Percentiles rank a stretch among this genome's conserved stretches.
phyloP scores from a whole-genome alignment of 1,140 invertebrate genomes.

The Yoshiicerus persimilis region DNA sequence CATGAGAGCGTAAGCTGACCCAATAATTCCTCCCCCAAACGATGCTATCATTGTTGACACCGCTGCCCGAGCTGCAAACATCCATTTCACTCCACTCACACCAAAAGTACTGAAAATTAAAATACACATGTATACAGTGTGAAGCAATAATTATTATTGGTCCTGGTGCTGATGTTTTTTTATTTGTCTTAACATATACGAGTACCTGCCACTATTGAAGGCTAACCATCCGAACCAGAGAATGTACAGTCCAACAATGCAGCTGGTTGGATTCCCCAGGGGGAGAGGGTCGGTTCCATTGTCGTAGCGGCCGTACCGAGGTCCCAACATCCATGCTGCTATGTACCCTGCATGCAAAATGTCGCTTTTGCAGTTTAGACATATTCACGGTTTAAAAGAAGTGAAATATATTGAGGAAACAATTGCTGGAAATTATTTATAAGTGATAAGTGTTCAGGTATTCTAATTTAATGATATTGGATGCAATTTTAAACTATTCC shows the following conservation, averaged over 20 bases:
- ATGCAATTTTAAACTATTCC: too few species aligned
- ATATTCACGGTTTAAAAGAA: neutral
- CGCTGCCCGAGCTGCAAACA: constrained; percentile 77
- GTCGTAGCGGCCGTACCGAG: constrained; percentile 82
- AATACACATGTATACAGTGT: neutral
- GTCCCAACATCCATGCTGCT: constrained; percentile 85
- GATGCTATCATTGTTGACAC: constrained; percentile 3
- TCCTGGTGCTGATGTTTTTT: neutral
- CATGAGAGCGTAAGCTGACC: neutral
- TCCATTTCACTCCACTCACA: constrained; percentile 73
- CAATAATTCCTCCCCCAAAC: neutral
- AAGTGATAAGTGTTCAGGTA: neutral
- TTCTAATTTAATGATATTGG: too few species aligned
- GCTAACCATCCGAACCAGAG: constrained; percentile 95
- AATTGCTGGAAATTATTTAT: neutral
- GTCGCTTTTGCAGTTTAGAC: neutral
- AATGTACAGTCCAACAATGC: constrained; percentile 87
- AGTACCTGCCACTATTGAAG: constrained; percentile 75
- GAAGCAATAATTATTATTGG: too few species aligned
- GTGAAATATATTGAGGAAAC: neutral
- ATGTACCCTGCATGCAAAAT: constrained; percentile 55
- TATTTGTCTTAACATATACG: neutral
- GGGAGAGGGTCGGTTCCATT: constrained; percentile 72
- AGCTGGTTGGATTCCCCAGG: constrained; percentile 84
- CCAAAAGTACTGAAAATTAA: constrained; percentile 57